Evolutionary conservation across 2,113 vertebrate species (phyloP).

Genomic region (Struthio camelus): DNA sequence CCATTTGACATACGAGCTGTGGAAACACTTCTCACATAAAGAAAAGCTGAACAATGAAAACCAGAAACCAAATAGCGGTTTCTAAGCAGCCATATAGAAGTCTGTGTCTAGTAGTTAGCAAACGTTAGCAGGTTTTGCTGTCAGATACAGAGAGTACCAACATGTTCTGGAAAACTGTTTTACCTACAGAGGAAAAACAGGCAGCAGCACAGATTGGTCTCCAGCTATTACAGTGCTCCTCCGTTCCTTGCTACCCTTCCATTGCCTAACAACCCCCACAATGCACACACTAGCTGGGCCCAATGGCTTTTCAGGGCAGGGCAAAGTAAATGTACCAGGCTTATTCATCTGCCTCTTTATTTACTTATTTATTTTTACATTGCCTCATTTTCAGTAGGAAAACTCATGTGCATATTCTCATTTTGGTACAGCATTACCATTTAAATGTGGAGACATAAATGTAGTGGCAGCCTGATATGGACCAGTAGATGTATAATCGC

Average conservation of each 20-base stretch:
- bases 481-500: not conserved
- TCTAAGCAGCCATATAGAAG: not conserved
- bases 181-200: not conserved
- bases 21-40: not conserved
- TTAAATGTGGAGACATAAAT: not conserved
- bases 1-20: not conserved
- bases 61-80: not conserved
- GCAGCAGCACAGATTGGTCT: not conserved
- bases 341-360: not conserved
- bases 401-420: not conserved
- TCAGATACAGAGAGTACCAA: not conserved
- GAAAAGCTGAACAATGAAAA: not conserved
- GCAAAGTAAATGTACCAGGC: not conserved
- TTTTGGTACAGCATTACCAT: constrained; percentile 17
- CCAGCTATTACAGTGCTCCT: not conserved
- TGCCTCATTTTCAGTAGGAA: not conserved
- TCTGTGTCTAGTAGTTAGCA: not conserved
- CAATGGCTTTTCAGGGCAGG: not conserved
- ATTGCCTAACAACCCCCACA: not conserved
- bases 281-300: not conserved
- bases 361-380: constrained; percentile 12
- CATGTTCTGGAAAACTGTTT: not conserved
- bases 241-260: not conserved
- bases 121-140: not conserved
- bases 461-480: not conserved